Evolutionary conservation across 2,113 vertebrate genomes (phyloP).

Genomic region (Clinocottus analis): DNA sequence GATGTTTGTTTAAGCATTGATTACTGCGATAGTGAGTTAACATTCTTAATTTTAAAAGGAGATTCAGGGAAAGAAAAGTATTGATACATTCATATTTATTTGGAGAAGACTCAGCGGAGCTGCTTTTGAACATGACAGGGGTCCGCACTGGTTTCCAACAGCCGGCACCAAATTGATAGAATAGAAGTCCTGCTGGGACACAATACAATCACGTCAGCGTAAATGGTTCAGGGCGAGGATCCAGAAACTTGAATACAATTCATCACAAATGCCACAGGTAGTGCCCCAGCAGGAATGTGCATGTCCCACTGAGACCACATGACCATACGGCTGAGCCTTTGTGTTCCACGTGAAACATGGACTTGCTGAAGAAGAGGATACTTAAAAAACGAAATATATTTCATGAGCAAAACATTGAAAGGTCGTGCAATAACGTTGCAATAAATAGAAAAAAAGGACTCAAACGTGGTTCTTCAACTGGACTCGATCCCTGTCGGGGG

Average conservation of each 20-base stretch:
- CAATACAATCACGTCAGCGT: constrained; percentile 21
- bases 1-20: not conserved
- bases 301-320: constrained; percentile 1
- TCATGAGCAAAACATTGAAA: constrained; percentile 12
- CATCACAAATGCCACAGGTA: constrained; percentile 32
- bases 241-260: constrained; percentile 37
- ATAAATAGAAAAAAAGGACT: constrained; percentile 43
- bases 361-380: constrained; percentile 4
- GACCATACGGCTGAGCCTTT: not conserved
- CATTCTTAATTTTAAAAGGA: not conserved
- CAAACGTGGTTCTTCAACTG: constrained; percentile 17
- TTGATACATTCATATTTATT: not conserved
- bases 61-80: not conserved
- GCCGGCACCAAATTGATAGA: constrained; percentile 4
- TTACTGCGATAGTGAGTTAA: constrained; percentile 2
- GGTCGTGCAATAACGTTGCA: constrained; percentile 7
- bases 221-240: not conserved
- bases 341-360: constrained; percentile 23
- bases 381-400: constrained; percentile 7
- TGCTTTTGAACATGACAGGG: constrained; percentile 1
- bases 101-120: not conserved
- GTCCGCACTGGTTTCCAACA: not conserved
- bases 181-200: constrained; percentile 34
- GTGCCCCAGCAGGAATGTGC: constrained; percentile 27
- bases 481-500: constrained; percentile 22